Evolutionary conservation across 2,888 invertebrate genomes (phyloP), one percentile per base, ranked within the genome.

Genomic region (Euzetes globulus): DNA sequence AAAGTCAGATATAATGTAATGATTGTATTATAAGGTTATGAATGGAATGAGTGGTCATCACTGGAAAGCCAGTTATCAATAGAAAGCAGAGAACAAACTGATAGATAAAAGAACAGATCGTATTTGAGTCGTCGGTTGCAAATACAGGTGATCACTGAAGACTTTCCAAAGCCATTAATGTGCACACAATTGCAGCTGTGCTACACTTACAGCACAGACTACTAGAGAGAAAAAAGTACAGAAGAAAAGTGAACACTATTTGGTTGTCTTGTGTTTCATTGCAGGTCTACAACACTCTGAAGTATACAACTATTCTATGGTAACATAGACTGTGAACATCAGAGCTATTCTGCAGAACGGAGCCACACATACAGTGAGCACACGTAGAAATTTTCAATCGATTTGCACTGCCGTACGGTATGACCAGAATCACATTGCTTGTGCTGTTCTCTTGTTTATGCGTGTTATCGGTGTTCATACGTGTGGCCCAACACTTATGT

Each of bases 131-230:
- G 52, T 52, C 19, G n/a, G n/a, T 52, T 19, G 19, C 52, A 52
- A n/a, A 52, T 52, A 19, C 52, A 52, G 52, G 52, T 52, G 52
- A 52, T 52, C 19, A 52, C 1, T 2, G 52, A 19, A 6, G 52
- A 52, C 19, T 52, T 52, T 52, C n/a, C n/a, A 52, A 52, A 52
- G n/a, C 52, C 52, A 52, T 52, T 52, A 52, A 52, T 52, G 52
- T 52, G 19, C n/a, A 52, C 52, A n/a, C 19, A 19, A 52, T 52
- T 52, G n/a, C 19, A 52, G 52, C n/a, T 19, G 52, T 52, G 52
- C 52, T 52, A 52, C 52, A 52, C 33, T 33, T 33, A 33, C 5
- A 6, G 33, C 33, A 33, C 33, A 33, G 33, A 6, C 33, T 33
- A 33, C 19, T 47, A 47, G 47, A 47, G 47, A 3, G 3, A 52